Conservation (phyloP, 2,113 vertebrate species). For the Chamaea fasciata region DNA sequence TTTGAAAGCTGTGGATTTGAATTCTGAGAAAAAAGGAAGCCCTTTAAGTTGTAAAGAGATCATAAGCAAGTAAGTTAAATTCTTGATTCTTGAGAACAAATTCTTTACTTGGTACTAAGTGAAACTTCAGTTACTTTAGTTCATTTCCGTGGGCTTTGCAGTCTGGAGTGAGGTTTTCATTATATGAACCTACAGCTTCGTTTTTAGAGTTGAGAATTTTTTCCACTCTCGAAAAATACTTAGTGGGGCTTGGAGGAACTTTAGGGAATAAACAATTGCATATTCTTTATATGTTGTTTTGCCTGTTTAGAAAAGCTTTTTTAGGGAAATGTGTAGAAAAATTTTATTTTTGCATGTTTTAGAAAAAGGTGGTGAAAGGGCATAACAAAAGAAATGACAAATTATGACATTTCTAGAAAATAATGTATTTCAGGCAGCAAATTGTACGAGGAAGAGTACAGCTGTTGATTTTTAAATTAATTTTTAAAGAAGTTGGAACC, state of each 20-base stretch:
- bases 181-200: not conserved
- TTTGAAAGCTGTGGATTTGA: slow-evolving; percentile 57
- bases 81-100: not conserved
- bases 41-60: slow-evolving; percentile 39
- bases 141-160: not conserved
- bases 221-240: not conserved
- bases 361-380: not conserved
- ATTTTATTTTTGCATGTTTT: not conserved
- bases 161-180: not conserved
- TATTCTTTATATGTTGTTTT: not conserved
- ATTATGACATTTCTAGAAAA: not conserved
- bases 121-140: not conserved
- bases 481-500: not conserved
- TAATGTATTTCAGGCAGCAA: not conserved
- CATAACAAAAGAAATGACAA: not conserved
- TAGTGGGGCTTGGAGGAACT: not conserved
- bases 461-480: not conserved
- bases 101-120: not conserved
- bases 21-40: slow-evolving; percentile 47
- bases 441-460: not conserved
- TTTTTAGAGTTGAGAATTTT: not conserved
- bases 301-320: not conserved
- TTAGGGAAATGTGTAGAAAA: not conserved
- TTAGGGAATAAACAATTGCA: not conserved
- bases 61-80: slow-evolving; percentile 49